Conservation (phyloP, 2,797 vertebrate genomes). For the Sebastes iracundus region DNA sequence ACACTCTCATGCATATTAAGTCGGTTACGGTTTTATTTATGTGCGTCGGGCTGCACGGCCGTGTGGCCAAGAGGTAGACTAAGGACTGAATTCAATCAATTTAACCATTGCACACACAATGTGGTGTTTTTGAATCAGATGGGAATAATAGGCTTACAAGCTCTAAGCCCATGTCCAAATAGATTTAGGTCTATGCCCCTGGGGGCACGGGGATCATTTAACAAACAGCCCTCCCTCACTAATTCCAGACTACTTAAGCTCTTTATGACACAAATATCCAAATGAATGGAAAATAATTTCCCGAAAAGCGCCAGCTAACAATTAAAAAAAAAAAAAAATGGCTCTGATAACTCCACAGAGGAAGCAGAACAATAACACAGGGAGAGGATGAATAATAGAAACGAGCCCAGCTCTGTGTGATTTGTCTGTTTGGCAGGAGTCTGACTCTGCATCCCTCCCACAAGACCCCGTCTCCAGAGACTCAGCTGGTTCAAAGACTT, state of each 20-base stretch:
- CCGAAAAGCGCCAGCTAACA: constrained; percentile 16
- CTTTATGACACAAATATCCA: constrained; percentile 66
- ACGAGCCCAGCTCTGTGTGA: constrained; percentile 10
- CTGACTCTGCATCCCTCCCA: constrained; percentile 18
- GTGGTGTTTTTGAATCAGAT: constrained; percentile 79
- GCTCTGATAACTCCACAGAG: constrained; percentile 15
- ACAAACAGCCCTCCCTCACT: constrained; percentile 62
- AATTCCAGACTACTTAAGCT: constrained; percentile 73
- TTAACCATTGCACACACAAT: constrained; percentile 59
- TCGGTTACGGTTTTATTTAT: background rate
- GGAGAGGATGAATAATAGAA: constrained; percentile 10
- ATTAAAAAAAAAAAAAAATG: constrained; percentile 1
- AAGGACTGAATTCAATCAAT: constrained; percentile 44
- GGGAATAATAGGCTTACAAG: constrained; percentile 83
- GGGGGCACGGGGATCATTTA: constrained; percentile 73
- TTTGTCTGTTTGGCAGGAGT: constrained; percentile 41
- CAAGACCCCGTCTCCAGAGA: constrained; percentile 16
- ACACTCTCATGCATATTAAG: constrained; percentile 5
- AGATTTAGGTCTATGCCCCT: constrained; percentile 75
- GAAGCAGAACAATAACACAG: constrained; percentile 23
- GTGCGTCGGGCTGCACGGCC: background rate
- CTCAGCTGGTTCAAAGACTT: constrained; percentile 39
- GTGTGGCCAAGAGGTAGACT: background rate
- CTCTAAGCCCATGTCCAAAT: constrained; percentile 80
- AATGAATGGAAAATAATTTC: constrained; percentile 39